These are phyloP conservation scores for Drosophila macrospina DNA, from an alignment of 2,888 invertebrate genomes.

Conservation along the genomic window DNA sequence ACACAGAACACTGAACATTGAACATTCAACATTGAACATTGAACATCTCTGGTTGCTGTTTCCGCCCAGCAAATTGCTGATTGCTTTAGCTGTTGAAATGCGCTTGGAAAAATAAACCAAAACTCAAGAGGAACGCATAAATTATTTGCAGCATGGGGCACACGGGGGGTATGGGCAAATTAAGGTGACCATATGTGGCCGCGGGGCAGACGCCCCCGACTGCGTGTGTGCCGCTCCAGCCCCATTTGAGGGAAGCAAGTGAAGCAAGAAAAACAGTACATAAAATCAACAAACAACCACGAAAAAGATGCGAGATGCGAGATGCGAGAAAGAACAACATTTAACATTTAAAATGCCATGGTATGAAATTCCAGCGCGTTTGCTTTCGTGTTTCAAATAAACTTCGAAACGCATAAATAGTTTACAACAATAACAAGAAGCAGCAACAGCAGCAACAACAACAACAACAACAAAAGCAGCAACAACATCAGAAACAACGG, in stretches of 20 bases:
- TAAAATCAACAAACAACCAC: slow-evolving; percentile 76
- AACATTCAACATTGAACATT: slow-evolving; percentile 38
- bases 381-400: slow-evolving; percentile 72
- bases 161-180: slow-evolving; percentile 48
- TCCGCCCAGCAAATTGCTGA: slow-evolving; percentile 69
- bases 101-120: slow-evolving; percentile 78
- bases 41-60: slow-evolving; percentile 65
- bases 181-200: slow-evolving; percentile 80
- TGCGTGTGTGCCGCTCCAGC: slow-evolving; percentile 8
- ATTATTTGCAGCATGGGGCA: slow-evolving; percentile 60
- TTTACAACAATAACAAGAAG: slow-evolving; percentile 75
- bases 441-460: slow-evolving; percentile 27
- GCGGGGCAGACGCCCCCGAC: slow-evolving; percentile 55
- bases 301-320: slow-evolving; percentile 40
- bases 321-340: slow-evolving; percentile 34
- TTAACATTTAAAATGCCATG: slow-evolving; percentile 57
- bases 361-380: slow-evolving; percentile 57
- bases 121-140: slow-evolving; percentile 74
- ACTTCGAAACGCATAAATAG: slow-evolving; percentile 80
- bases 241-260: slow-evolving; percentile 45
- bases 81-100: slow-evolving; percentile 78
- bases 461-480: slow-evolving; percentile 8
- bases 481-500: slow-evolving; percentile 52
- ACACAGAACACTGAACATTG: too few relatives aligned
- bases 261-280: slow-evolving; percentile 78